Percentiles rank a stretch among this genome's conserved stretches.
These are phyloP conservation scores for Addax nasomaculatus DNA, from an alignment of 2,113 vertebrate genomes.

Conservation along the genomic window DNA sequence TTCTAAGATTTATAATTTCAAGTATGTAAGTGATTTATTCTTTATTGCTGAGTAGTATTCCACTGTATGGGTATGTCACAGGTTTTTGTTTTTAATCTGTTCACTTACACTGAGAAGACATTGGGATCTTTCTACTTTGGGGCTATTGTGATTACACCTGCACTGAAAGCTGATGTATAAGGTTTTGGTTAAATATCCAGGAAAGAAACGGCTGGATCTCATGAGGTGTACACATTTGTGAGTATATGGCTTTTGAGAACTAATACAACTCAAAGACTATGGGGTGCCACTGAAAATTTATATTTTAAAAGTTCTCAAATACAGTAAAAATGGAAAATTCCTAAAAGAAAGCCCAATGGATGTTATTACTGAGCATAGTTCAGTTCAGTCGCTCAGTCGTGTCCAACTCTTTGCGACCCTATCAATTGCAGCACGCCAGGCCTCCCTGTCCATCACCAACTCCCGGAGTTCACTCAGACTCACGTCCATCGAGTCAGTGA, in stretches of 20 bases:
- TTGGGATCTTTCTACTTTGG: not conserved
- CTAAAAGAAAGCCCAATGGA: not conserved
- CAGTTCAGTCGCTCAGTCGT: no score
- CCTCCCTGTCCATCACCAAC: no score
- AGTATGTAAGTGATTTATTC: not conserved
- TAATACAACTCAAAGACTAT: not conserved
- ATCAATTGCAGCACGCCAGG: no score
- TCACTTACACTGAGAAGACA: not conserved
- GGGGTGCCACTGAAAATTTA: not conserved
- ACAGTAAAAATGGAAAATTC: not conserved
- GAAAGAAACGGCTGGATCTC: not conserved
- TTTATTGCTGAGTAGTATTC: not conserved
- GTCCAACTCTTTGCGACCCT: no score
- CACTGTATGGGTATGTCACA: not conserved
- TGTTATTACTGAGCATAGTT: not conserved
- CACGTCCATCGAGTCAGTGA: no score
- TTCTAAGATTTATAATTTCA: not conserved
- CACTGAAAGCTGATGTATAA: not conserved
- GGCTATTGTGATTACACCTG: not conserved
- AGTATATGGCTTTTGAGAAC: not conserved
- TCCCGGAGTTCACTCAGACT: no score
- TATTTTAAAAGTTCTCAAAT: not conserved
- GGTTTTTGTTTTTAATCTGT: not conserved
- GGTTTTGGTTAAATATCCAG: not conserved
- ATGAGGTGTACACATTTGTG: not conserved